Base-by-base conservation (phyloP, 30 jellyfish, hydroid and myxozoan genomes). In the Aurelia sp. region DNA sequence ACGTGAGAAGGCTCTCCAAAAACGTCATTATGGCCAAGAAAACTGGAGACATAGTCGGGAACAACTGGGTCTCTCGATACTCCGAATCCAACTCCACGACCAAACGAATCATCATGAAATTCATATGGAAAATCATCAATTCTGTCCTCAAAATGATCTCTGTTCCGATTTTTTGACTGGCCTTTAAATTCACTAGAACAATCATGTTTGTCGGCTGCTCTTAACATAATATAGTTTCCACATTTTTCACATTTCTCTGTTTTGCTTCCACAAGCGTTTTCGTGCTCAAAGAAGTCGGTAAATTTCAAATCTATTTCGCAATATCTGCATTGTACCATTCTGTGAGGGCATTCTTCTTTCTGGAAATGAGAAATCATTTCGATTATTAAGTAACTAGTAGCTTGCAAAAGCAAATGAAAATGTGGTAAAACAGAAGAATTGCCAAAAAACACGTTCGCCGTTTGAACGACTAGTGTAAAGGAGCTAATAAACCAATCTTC, bases 201-300 rank as follows among this genome's bases (percentile, higher is more conserved):
- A 22, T 33, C 82, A 69, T 84, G 93, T 3, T 76, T 27, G 21
- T 21, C 69, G n/a, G 69, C 65, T 61, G 60, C 65, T 40, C 70
- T 58, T 12, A 84, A 40, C 87, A 84, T 84, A 6, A 84, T 62
- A 31, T 70, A 84, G 18, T 61, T 76, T 37, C 86, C 86, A 73
- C 93, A 84, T 18, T 84, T 76, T 31, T 61, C 74, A 47, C 93
- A 84, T 48, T 63, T 68, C 35, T 84, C 93, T 20, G 93, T 84
- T 65, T 84, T 65, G 73, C 93, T 84, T 47, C 93, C 93, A 62
- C 93, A 84, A 6, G 87, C 87, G 10, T 84, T 20, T 31, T 72
- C 87, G 41, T 84, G 93, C 8, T 84, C 93, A 21, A 15, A n/a
- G 31, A 71, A 35, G 33, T 63, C 82, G 18, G 13, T 23, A 53